Base-by-base conservation (phyloP, 2,888 invertebrate species). In the Pogonocherus hispidulus region DNA sequence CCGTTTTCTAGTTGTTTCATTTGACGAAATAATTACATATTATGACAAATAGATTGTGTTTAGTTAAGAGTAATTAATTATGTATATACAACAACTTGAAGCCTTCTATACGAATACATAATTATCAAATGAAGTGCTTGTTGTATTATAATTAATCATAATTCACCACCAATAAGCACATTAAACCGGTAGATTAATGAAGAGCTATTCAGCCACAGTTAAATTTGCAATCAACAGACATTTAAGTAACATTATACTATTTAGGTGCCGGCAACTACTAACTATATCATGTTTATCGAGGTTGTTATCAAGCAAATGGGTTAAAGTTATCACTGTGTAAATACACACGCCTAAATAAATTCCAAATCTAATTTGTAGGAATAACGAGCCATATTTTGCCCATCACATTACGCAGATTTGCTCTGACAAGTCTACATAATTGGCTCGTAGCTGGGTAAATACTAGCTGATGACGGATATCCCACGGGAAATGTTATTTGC, bases 331-430 rank as follows among this genome's bases (percentile, higher is more conserved):
- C 14, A 14, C 16, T 41, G 5, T 41, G 41, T 41, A 41, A 41
- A 41, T 41, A 41, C n/a, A n/a, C n/a, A n/a, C 14, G n/a, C 41
- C 14, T 1, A 41, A 41, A 41, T 41, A 41, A 41, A 41, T 5
- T 41, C 41, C 2, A 14, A 41, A 14, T 20, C 9, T 47, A 19
- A 20, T 47, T 47, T 47, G 6, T n/a, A 14, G 16, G 20, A 20
- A 19, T 47, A 8, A 20, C 20, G 47, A 3, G 6, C n/a, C 47
- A 20, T 19, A 47, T 19, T 47, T 47, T 47, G 41, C 14, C 5
- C 41, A 47, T 47, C 47, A 47, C 11, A 47, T 47, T 47, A 47
- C 47, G 47, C 47, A 47, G 47, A 47, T 47, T 47, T 20, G 47
- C 20, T 47, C 47, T 20, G 47, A 47, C 47, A 47, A 47, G 20